phyloP scores from a whole-genome alignment of 2,797 vertebrate species.

The Agapornis canus region DNA sequence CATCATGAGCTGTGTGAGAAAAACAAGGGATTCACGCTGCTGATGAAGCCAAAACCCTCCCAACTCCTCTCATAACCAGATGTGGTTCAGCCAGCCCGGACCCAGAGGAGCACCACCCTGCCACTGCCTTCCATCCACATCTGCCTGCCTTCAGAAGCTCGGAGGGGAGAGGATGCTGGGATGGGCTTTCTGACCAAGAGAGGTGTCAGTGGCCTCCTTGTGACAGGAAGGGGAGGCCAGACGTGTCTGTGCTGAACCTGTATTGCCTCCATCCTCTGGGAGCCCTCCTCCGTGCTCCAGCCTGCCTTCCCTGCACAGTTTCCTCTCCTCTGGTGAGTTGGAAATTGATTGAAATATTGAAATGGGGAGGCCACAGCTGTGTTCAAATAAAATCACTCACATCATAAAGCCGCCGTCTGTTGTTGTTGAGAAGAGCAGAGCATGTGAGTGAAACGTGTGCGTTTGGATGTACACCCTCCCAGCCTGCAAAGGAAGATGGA shows the following conservation, averaged over 20 bases:
- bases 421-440: constrained; percentile 19
- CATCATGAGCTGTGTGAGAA: background rate
- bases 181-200: background rate
- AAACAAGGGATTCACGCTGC: rapidly evolving
- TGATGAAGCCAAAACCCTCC: background rate
- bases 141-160: background rate
- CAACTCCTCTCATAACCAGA: background rate
- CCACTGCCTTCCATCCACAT: background rate
- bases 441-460: background rate
- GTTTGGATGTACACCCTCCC: background rate
- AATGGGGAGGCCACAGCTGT: constrained; percentile 64
- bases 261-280: background rate
- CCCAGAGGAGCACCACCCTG: background rate
- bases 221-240: rapidly evolving
- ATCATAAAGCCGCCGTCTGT: constrained; percentile 71
- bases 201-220: background rate
- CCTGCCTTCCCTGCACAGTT: background rate
- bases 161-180: background rate
- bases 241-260: background rate
- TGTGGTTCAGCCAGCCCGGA: background rate
- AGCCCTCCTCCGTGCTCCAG: background rate
- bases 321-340: constrained; percentile 54
- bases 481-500: background rate
- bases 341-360: constrained; percentile 70
- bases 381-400: constrained; percentile 68